Evolutionary conservation across 2,888 invertebrate species (phyloP).

Genomic region (Agrochola circellaris): DNA sequence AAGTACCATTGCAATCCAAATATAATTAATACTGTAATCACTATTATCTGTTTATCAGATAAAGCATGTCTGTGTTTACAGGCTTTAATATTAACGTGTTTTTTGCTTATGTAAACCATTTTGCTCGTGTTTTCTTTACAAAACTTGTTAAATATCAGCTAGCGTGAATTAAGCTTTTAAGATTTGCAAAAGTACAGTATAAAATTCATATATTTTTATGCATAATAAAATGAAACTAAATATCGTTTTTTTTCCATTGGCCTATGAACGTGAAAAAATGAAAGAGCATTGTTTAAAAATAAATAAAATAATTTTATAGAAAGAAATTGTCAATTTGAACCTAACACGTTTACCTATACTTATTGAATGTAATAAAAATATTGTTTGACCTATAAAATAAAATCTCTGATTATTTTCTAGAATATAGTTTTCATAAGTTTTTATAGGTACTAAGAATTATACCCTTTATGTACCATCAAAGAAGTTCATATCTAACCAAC

Average conservation of each 20-base stretch:
- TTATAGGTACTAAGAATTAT: background rate
- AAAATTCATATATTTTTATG: background rate
- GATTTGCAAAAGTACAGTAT: background rate
- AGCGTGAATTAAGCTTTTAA: background rate
- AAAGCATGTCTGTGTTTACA: constrained; percentile 32
- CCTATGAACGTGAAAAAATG: background rate
- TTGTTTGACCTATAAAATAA: background rate
- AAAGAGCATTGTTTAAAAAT: constrained; percentile 8
- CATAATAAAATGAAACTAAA: background rate
- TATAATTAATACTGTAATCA: constrained; percentile 24
- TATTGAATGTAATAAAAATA: constrained; percentile 2
- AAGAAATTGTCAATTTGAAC: constrained; percentile 2
- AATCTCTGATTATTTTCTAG: background rate
- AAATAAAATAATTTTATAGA: background rate
- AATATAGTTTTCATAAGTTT: background rate
- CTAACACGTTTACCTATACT: too few relatives aligned
- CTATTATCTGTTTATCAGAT: constrained; percentile 43
- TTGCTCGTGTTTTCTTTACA: background rate
- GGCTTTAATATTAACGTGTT: background rate
- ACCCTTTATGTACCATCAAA: too few relatives aligned
- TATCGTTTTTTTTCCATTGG: background rate
- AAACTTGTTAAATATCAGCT: background rate
- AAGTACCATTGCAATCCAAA: constrained; percentile 25
- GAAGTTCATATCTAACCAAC: too few relatives aligned
- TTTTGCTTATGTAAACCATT: background rate